Conservation (phyloP, 2,113 vertebrate species). For the Okapia johnstoni region DNA sequence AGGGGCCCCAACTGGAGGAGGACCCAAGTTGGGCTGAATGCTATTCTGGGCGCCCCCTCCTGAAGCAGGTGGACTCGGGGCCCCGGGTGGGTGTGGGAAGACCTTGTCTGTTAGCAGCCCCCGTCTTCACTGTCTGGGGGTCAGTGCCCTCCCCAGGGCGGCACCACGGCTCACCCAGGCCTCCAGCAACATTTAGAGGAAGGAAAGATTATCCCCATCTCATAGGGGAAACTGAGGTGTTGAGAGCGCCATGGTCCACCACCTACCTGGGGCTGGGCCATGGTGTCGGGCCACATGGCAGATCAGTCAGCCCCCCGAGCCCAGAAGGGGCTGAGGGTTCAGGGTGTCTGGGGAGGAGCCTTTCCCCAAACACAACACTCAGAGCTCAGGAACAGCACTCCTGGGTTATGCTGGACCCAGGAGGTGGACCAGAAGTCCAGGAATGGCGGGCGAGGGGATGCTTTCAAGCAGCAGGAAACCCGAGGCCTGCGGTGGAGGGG, state of each 20-base stretch:
- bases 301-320: background rate
- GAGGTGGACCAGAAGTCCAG: background rate
- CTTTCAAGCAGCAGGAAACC: background rate
- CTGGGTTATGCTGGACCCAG: background rate
- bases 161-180: background rate
- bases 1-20: background rate
- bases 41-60: background rate
- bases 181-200: background rate
- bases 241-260: background rate
- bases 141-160: fast-evolving
- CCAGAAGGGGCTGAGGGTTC: background rate
- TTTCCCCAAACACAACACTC: background rate
- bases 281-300: too few species aligned
- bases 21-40: fast-evolving
- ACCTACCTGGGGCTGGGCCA: background rate
- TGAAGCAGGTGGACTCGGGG: background rate
- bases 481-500: fast-evolving
- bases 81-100: too few species aligned
- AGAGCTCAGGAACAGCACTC: background rate
- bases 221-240: background rate
- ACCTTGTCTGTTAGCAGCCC: background rate
- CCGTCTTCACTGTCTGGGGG: background rate
- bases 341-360: background rate
- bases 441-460: fast-evolving
- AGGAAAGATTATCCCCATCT: fast-evolving